These are phyloP conservation scores for Pteruthius melanotis DNA, from an alignment of 2,113 vertebrate species.

Conservation along the genomic window DNA sequence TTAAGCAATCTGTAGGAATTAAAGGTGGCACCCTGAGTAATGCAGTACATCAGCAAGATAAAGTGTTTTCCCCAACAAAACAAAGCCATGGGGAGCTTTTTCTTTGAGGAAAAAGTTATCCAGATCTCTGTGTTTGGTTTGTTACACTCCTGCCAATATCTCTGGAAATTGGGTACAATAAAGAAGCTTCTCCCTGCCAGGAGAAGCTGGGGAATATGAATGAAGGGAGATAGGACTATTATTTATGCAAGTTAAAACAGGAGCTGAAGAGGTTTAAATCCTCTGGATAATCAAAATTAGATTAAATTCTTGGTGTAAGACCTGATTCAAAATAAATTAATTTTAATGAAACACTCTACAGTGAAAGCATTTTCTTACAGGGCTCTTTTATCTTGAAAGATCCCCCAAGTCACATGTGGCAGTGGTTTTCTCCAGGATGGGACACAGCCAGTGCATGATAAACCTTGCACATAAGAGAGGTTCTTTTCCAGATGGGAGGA, in stretches of 20 bases:
- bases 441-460: neutral
- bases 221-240: neutral
- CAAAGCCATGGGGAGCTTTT: neutral
- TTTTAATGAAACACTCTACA: neutral
- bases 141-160: neutral
- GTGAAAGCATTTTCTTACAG: neutral
- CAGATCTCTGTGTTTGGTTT: neutral
- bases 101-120: neutral
- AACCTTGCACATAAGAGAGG: neutral
- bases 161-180: neutral
- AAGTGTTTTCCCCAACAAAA: neutral
- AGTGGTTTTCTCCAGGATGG: neutral
- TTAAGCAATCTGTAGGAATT: neutral
- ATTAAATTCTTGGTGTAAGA: neutral
- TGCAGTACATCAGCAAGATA: neutral
- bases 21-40: neutral
- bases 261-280: slow-evolving; percentile 6
- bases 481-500: neutral
- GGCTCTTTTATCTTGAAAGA: neutral
- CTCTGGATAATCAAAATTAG: slow-evolving; percentile 26
- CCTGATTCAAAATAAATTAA: neutral
- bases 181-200: neutral
- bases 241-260: neutral
- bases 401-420: neutral
- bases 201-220: neutral